These are phyloP conservation scores for Cotesia congregata DNA, from an alignment of 2,888 invertebrate species.

Conservation along the genomic window DNA sequence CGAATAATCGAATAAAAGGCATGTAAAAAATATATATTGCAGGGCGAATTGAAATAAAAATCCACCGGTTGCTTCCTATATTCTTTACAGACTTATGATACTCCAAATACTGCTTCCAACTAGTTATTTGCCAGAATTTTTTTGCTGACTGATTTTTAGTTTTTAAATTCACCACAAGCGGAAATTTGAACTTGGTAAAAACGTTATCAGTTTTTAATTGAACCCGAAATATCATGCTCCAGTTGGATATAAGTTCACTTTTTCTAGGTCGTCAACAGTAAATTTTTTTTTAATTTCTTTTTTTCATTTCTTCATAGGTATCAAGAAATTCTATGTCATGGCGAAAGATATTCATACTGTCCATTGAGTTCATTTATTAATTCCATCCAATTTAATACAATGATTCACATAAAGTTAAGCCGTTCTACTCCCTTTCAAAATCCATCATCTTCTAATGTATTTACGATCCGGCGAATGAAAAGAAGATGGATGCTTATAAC, in stretches of 20 bases:
- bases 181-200: background rate
- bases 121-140: conserved; percentile 27
- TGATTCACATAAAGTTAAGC: conserved; percentile 25
- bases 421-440: conserved; percentile 29
- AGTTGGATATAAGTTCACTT: no score
- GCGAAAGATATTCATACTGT: background rate
- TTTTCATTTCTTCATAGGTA: no score
- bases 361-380: background rate
- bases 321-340: no score
- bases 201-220: no score
- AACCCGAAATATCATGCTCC: no score
- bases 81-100: conserved; percentile 36
- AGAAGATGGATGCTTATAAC: conserved; percentile 35
- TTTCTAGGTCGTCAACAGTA: no score
- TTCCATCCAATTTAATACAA: background rate
- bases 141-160: conserved; percentile 32
- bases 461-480: conserved; percentile 51
- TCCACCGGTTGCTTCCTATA: conserved; percentile 63
- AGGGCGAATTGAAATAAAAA: conserved; percentile 63
- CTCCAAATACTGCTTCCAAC: conserved; percentile 29
- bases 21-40: conserved; percentile 53
- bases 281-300: no score
- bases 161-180: conserved; percentile 23
- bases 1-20: conserved; percentile 5
- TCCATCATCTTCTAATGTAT: conserved; percentile 55